Evolutionary conservation across 92 coral and sea anemone species (phyloP).

Genomic region (Parazoanthus swiftii): DNA sequence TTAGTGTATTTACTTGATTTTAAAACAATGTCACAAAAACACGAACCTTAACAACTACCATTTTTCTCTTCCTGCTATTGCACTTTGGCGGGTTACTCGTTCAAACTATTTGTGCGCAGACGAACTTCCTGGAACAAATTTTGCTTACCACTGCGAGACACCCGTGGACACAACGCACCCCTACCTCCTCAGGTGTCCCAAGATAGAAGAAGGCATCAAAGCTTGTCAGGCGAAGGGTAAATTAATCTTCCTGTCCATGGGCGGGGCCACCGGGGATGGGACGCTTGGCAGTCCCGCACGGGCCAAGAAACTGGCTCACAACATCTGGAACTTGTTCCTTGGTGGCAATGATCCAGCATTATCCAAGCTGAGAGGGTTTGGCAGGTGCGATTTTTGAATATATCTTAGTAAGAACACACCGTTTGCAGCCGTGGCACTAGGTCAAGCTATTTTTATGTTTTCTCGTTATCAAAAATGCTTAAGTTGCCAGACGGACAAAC

Average conservation of each 20-base stretch:
- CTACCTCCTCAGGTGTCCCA: slow-evolving; percentile 76
- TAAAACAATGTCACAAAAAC: too few species aligned
- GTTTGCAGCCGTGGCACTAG: not conserved
- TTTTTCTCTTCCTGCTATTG: too few species aligned
- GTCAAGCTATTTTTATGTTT: not conserved
- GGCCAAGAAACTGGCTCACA: slow-evolving; percentile 70
- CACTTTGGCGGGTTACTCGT: slow-evolving; percentile 48
- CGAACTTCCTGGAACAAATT: slow-evolving; percentile 65
- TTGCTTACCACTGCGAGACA: slow-evolving; percentile 74
- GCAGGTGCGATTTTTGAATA: slow-evolving; percentile 52
- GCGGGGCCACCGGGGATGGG: slow-evolving; percentile 87
- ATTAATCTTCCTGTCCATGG: slow-evolving; percentile 74
- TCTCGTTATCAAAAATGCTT: not conserved
- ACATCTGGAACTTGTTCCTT: slow-evolving; percentile 66
- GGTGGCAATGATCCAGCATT: slow-evolving; percentile 54
- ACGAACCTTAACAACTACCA: too few species aligned
- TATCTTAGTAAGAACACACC: not conserved
- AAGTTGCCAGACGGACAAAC: too few species aligned
- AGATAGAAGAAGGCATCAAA: slow-evolving; percentile 71
- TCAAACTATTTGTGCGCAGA: slow-evolving; percentile 21
- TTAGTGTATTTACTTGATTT: too few species aligned
- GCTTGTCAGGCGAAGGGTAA: slow-evolving; percentile 74
- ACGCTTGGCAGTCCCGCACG: slow-evolving; percentile 60
- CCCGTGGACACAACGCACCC: slow-evolving; percentile 64
- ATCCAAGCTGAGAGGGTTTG: slow-evolving; percentile 65